Evolutionary conservation across 2,888 invertebrate species (phyloP).

Genomic region (Heliconius ismenius): DNA sequence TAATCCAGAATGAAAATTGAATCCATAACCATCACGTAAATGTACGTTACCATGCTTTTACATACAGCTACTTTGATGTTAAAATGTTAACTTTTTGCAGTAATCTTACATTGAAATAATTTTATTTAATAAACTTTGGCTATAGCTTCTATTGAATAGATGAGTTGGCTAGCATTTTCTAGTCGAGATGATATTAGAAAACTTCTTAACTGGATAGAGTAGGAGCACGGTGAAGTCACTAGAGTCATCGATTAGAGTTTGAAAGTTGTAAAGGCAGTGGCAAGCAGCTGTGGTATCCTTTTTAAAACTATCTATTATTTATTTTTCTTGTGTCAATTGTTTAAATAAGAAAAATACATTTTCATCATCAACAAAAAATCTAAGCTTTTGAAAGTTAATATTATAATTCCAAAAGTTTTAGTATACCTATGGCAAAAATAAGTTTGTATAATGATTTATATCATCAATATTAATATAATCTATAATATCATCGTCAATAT

Average conservation of each 20-base stretch:
- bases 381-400: background rate
- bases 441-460: background rate
- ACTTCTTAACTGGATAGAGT: constrained; percentile 1
- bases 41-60: background rate
- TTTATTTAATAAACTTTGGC: background rate
- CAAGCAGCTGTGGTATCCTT: background rate
- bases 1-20: no score
- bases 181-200: constrained; percentile 2
- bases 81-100: background rate
- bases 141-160: background rate
- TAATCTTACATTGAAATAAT: background rate
- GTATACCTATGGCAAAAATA: background rate
- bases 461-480: no score
- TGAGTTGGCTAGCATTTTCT: background rate
- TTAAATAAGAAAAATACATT: background rate
- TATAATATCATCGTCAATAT: no score
- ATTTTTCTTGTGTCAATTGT: background rate
- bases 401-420: background rate
- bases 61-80: background rate
- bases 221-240: background rate
- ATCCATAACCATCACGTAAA: no score
- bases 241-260: background rate
- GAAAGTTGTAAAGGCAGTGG: constrained; percentile 1
- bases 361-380: background rate
- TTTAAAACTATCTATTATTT: background rate